Evolutionary conservation across 2,797 vertebrate species (phyloP).

Genomic region (Todus mexicanus): DNA sequence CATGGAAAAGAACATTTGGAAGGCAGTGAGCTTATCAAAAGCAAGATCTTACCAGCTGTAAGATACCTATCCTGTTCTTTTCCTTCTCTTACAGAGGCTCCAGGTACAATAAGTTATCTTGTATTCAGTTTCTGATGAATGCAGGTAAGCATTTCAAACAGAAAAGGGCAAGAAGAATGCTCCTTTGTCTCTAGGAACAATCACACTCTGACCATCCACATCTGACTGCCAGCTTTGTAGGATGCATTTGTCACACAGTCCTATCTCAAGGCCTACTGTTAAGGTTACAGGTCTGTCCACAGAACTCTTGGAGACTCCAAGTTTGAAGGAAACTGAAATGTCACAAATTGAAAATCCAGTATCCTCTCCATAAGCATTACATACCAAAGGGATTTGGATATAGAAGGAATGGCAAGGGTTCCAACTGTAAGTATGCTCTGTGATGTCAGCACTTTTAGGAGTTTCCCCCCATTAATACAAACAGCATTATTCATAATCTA

Average conservation of each 20-base stretch:
- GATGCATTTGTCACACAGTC: neutral
- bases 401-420: neutral
- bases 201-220: neutral
- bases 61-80: neutral
- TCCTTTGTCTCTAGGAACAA: neutral
- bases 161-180: neutral
- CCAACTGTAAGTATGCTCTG: neutral
- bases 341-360: neutral
- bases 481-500: neutral
- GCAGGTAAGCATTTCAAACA: neutral
- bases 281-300: neutral
- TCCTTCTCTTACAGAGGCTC: neutral
- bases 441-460: neutral
- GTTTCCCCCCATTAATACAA: neutral
- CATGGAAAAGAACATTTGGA: neutral
- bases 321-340: neutral
- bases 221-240: neutral
- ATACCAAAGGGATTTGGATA: neutral
- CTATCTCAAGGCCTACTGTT: neutral
- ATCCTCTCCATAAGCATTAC: rapidly evolving
- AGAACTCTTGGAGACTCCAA: neutral
- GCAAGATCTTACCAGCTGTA: neutral
- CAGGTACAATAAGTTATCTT: neutral
- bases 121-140: neutral
- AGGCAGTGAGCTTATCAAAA: neutral